These are phyloP conservation scores for Sphaerophoria rueppellii DNA, from an alignment of 2,888 invertebrate genomes.

Conservation along the genomic window DNA sequence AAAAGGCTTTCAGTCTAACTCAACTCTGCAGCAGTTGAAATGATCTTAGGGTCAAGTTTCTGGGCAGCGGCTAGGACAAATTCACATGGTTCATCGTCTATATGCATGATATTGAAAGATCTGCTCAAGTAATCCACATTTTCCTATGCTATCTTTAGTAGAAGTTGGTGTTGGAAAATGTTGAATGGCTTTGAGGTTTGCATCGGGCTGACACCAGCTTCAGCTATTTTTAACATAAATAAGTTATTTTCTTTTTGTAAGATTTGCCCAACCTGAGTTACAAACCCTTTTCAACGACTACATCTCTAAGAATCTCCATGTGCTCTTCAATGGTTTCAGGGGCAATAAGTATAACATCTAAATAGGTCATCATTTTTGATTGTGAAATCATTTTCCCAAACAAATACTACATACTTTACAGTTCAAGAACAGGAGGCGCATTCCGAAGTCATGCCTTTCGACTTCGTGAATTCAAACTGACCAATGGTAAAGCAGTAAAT, in stretches of 20 bases:
- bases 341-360: conserved; percentile 18
- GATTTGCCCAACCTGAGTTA: conserved; percentile 26
- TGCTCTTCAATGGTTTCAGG: conserved; percentile 12
- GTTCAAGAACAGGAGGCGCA: conserved; percentile 33
- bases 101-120: conserved; percentile 35
- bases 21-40: conserved; percentile 58
- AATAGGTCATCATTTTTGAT: conserved; percentile 8
- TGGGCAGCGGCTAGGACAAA: conserved; percentile 49
- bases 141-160: conserved; percentile 71
- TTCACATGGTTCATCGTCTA: conserved; percentile 29
- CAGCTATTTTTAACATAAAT: conserved; percentile 26
- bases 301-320: neutral
- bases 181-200: conserved; percentile 20
- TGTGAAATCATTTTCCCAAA: conserved; percentile 37
- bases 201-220: conserved; percentile 35
- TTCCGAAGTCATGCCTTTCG: conserved; percentile 71
- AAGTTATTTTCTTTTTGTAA: conserved; percentile 10
- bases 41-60: conserved; percentile 66
- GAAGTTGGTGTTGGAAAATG: conserved; percentile 63
- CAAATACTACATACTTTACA: conserved; percentile 38
- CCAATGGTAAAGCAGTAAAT: conserved; percentile 20
- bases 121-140: conserved; percentile 76
- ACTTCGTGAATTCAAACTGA: conserved; percentile 27
- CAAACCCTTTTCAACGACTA: conserved; percentile 10
- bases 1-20: conserved; percentile 38